Evolutionary conservation across 2,888 invertebrate genomes (phyloP).

Genomic region (Cheilosia urbana): DNA sequence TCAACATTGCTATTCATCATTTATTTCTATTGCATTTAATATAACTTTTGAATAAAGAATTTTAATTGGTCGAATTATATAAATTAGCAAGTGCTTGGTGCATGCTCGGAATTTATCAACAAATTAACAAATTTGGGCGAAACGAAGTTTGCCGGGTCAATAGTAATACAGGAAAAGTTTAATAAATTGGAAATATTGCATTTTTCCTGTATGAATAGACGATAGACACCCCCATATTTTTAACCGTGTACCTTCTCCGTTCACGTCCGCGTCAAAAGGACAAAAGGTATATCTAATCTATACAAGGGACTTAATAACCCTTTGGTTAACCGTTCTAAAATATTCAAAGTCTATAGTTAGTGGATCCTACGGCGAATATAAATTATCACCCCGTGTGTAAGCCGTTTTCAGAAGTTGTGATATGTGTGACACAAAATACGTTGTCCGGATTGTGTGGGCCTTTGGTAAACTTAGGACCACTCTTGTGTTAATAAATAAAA

Average conservation of each 20-base stretch:
- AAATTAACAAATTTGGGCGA: no score
- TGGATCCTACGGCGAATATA: constrained; percentile 25
- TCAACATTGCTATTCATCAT: no score
- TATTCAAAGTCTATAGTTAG: constrained; percentile 25
- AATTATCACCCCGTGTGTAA: constrained; percentile 27
- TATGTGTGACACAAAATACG: constrained; percentile 13
- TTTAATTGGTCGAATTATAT: no score
- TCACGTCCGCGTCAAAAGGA: not conserved
- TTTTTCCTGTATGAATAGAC: no score
- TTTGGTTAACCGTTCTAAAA: constrained; percentile 28
- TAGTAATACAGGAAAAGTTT: no score
- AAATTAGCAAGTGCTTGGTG: no score
- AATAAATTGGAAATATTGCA: no score
- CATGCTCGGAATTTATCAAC: no score
- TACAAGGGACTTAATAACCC: constrained; percentile 2
- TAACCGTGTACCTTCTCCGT: not conserved
- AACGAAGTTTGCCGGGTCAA: no score
- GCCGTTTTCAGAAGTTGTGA: not conserved
- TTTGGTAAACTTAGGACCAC: not conserved
- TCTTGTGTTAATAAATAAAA: constrained; percentile 53
- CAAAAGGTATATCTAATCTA: not conserved
- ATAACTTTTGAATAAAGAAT: no score
- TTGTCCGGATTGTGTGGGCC: constrained; percentile 17
- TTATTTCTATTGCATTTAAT: no score
- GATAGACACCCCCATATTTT: no score